Evolutionary conservation across 1,140 invertebrate genomes (phyloP), one percentile per base, ranked within the genome.

Genomic region (Anastatus disparis): DNA sequence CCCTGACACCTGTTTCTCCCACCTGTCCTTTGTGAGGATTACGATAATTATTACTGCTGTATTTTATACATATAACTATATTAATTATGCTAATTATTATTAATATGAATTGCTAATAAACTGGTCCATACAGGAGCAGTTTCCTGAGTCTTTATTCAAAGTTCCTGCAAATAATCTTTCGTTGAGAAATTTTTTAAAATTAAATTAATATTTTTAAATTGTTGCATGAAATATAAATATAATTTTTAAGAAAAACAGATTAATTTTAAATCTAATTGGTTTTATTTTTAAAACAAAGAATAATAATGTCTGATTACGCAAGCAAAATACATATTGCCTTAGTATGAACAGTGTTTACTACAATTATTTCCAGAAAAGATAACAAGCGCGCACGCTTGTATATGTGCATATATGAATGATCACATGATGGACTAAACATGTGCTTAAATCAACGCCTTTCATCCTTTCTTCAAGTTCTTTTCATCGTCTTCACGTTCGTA

Each of bases 61-160:
- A 82, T 83, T 84, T 84, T 84, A 79, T 84, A 84, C 78, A 77
- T 80, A 74, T 80, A 83, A 79, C 75, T 74, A 80, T 78, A 78
- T 76, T 77, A 77, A 77, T 76, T 80, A 77, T 78, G 74, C 70
- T 79, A 77, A 78, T 76, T 56, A 77, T 75, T 79, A 79, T 71
- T 77, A 68, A 74, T 77, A 80, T 78, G 76, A 74, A 80, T 80
- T 80, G 72, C 76, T 82, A 79, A 84, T 82, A 79, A 83, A 83
- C 74, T 78, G 76, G 70, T 80, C 76, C 78, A 70, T 27, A 73
- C 76, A 78, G 74, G 74, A 79, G 68, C 76, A 66, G 64, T 71
- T 71, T 74, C 2, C 15, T 29, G 46, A 69, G 44, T 69, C 56
- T 50, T 69, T 69, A 69, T 61, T 61, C 27, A 50, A 52, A 50